Evolutionary conservation across 2,797 vertebrate genomes (phyloP).

Genomic region (Odontamblyopus rebecca): DNA sequence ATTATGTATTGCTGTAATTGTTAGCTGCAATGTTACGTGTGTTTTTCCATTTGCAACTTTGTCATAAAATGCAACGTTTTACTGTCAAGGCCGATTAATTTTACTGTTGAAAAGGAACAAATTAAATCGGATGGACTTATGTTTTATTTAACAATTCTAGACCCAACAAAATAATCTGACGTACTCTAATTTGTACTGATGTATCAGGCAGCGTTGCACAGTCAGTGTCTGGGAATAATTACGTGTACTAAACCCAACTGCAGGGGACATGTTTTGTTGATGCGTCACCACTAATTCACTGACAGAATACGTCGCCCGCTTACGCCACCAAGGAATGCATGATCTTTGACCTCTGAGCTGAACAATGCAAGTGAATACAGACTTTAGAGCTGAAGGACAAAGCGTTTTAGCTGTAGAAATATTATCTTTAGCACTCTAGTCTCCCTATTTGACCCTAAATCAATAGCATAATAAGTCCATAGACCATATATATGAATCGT

Average conservation of each 20-base stretch:
- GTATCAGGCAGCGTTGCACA: background rate
- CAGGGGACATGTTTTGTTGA: constrained; percentile 33
- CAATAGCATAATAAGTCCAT: no score
- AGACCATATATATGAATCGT: no score
- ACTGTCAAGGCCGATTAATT: background rate
- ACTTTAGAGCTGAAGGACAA: background rate
- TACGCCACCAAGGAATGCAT: constrained; percentile 35
- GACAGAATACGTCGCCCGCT: constrained; percentile 15
- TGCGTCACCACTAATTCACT: constrained; percentile 43
- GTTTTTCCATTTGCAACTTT: background rate
- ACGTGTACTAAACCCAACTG: constrained; percentile 27
- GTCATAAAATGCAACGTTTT: background rate
- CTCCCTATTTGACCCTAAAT: no score
- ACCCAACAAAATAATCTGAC: background rate
- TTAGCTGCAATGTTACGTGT: background rate
- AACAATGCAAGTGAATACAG: constrained; percentile 30
- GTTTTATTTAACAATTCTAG: background rate
- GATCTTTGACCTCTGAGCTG: constrained; percentile 42
- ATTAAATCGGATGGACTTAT: background rate
- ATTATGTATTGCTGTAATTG: background rate
- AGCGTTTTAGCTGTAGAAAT: background rate
- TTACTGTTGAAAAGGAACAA: background rate
- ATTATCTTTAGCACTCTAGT: background rate
- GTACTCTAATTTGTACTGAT: background rate
- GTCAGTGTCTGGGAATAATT: constrained; percentile 29